phyloP scores from a whole-genome alignment of 2,113 vertebrate species.

The Coregonus clupeaformis region DNA sequence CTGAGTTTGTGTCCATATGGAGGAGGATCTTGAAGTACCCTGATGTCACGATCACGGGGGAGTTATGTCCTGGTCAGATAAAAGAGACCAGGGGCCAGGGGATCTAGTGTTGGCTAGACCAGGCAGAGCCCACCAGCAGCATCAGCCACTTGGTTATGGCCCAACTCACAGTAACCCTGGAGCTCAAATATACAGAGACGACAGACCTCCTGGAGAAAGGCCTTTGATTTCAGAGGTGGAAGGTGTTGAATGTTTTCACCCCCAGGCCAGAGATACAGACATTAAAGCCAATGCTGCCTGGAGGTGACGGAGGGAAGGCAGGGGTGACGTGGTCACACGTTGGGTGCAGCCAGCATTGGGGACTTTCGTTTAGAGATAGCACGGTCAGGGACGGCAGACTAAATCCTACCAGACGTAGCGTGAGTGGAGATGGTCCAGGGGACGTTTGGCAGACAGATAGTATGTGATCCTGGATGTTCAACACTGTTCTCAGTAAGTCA shows the following conservation, averaged over 20 bases:
- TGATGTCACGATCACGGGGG: too few species aligned
- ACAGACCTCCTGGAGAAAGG: conserved; percentile 28
- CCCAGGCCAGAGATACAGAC: conserved; percentile 16
- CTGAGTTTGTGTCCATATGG: too few species aligned
- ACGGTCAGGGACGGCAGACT: background rate
- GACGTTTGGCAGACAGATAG: background rate
- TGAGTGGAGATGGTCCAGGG: background rate
- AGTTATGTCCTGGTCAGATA: background rate
- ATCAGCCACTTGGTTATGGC: background rate
- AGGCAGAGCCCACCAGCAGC: conserved; percentile 6
- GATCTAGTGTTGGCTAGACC: background rate
- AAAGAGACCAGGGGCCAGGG: too few species aligned
- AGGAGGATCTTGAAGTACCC: too few species aligned
- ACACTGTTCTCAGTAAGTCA: too few species aligned
- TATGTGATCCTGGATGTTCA: background rate
- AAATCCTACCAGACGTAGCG: background rate
- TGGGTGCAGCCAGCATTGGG: background rate
- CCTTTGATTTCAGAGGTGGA: conserved; percentile 58
- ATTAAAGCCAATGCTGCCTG: background rate
- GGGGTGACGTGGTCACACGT: background rate
- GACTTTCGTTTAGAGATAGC: background rate
- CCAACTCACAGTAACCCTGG: background rate
- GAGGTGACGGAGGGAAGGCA: background rate
- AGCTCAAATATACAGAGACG: conserved; percentile 35
- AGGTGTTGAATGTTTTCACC: conserved; percentile 59